A percentile compares a stretch with the other conserved stretches of the same genome.
Evolutionary conservation across 2,797 vertebrate species (phyloP).

Genomic region (Eleutherodactylus coqui): DNA sequence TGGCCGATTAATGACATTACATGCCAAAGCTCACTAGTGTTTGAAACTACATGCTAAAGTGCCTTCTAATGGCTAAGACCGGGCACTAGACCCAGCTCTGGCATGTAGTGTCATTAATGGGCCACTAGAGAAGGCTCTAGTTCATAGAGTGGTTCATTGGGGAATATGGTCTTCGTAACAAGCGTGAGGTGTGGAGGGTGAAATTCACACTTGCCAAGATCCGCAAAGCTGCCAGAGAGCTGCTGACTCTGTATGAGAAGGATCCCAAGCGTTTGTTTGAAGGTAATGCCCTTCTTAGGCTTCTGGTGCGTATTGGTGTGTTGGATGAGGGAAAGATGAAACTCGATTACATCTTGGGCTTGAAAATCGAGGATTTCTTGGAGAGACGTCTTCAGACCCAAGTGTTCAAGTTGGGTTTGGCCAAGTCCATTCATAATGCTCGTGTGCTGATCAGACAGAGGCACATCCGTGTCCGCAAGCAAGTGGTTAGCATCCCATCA

Average conservation of each 20-base stretch:
- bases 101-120: too few relatives aligned
- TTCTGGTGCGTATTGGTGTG: conserved; percentile 91
- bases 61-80: too few relatives aligned
- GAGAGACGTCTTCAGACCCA: conserved; percentile 93
- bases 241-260: conserved; percentile 93
- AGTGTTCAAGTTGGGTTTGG: conserved; percentile 93
- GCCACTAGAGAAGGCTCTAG: too few relatives aligned
- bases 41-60: too few relatives aligned
- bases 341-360: conserved; percentile 93
- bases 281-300: conserved; percentile 90
- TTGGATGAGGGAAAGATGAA: conserved; percentile 97
- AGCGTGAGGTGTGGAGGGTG: conserved; percentile 93
- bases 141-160: too few relatives aligned
- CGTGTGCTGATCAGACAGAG: conserved; percentile 94
- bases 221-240: conserved; percentile 92
- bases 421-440: conserved; percentile 95
- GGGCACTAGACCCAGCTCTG: too few relatives aligned
- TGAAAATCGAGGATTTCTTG: conserved; percentile 95
- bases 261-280: conserved; percentile 91
- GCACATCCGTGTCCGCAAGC: conserved; percentile 93
- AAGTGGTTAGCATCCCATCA: conserved; percentile 95
- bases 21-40: too few relatives aligned
- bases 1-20: too few relatives aligned
- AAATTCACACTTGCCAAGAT: conserved; percentile 95
- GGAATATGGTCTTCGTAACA: conserved; percentile 94